Conservation (phyloP, 2,113 vertebrate genomes). For the Epinephelus moara region DNA sequence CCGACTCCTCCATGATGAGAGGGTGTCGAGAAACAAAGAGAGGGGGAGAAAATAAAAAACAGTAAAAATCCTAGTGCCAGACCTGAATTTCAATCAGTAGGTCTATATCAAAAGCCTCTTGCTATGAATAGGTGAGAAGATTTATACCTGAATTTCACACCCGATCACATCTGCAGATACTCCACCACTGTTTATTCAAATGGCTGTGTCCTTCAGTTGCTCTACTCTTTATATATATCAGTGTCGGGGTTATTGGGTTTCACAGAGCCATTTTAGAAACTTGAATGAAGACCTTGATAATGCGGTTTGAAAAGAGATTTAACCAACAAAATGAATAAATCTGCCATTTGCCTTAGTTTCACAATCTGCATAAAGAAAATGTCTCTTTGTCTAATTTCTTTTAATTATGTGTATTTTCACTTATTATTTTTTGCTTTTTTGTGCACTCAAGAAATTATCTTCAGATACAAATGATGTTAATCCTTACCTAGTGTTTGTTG, state of each 20-base stretch:
- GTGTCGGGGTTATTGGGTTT: not conserved
- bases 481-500: not conserved
- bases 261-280: not conserved
- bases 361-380: not conserved
- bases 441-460: not conserved
- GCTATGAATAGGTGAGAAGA: not conserved
- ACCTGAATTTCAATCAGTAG: slow-evolving; percentile 3
- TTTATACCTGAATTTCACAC: not conserved
- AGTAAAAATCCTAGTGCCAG: not conserved
- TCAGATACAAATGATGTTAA: not conserved
- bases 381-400: not conserved
- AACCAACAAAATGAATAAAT: not conserved
- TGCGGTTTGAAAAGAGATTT: not conserved
- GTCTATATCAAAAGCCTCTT: not conserved
- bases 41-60: not conserved
- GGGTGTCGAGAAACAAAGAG: not conserved
- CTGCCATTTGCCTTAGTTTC: not conserved
- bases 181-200: not conserved
- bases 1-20: not conserved
- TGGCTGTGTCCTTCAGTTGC: not conserved
- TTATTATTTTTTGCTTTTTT: too few relatives aligned
- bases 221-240: not conserved
- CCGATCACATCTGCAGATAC: not conserved
- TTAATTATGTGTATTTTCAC: not conserved
- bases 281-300: not conserved